Base-by-base conservation (phyloP, 1,140 invertebrate genomes). In the Leptestheria dahalacensis region DNA sequence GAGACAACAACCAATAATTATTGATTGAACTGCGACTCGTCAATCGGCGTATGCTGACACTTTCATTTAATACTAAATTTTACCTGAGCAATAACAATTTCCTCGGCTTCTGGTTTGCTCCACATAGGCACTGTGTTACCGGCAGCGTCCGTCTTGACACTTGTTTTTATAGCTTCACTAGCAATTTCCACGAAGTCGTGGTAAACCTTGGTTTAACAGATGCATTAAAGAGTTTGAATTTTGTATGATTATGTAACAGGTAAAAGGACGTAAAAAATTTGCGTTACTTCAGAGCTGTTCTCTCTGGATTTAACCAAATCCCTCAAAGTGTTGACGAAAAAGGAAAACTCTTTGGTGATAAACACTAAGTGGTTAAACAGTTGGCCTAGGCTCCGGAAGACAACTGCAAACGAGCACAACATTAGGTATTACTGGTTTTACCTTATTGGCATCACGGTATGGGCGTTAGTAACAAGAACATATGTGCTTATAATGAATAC, bases 1-100 rank as follows among this genome's bases (percentile, higher is more conserved):
- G n/a, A n/a, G n/a, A 82, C 2, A 20, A 18, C 20, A 21, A 53
- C 2, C 4, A 24, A 53, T 18, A 12, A 11, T 3, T 20, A 12
- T 25, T 55, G n/a, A 2, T 26, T 11, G 1, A 10, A 50, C n/a
- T n/a, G n/a, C n/a, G n/a, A n/a, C n/a, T n/a, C n/a, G n/a, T n/a
- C n/a, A n/a, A 50, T 18, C 48, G 1, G 10, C 11, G 20, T 18
- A n/a, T n/a, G n/a, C n/a, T n/a, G n/a, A n/a, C n/a, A 50, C 29
- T n/a, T 1, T 1, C 10, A 48, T 6, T 1, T 26, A 12, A 57
- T 15, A 46, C 9, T 24, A 12, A 11, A 3, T 57, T 52, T 25
- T 48, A 58, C 57, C 20, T 58, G 57, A 11, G 24, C 51, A 9
- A 61, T 49, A 1, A 61, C n/a, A 26, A 61, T 61, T 24, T 61